Evolutionary conservation across 1,140 invertebrate species (phyloP).

Genomic region (Liolophura sinensis): DNA sequence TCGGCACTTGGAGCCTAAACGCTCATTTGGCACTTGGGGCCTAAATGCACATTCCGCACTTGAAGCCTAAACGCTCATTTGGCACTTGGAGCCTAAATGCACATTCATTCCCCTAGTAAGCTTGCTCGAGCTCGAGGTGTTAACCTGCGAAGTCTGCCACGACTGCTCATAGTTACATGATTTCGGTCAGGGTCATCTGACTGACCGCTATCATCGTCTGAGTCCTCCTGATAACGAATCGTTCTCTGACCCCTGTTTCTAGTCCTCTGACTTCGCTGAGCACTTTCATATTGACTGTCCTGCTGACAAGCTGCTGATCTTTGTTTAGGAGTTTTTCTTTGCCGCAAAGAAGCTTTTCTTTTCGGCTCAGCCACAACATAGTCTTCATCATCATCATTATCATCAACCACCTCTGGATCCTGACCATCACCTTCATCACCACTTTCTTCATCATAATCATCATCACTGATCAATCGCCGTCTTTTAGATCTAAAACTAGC

Average conservation of each 20-base stretch:
- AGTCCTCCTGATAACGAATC: slow-evolving; percentile 52
- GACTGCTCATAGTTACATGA: slow-evolving; percentile 74
- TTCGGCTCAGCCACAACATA: background rate
- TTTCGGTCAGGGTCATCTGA: slow-evolving; percentile 47
- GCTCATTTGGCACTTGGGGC: no score
- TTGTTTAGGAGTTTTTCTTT: slow-evolving; percentile 2
- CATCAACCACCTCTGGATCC: slow-evolving; percentile 6
- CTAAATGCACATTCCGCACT: no score
- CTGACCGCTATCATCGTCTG: slow-evolving; percentile 40
- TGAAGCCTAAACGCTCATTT: no score
- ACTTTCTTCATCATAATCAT: background rate
- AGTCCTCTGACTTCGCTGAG: slow-evolving; percentile 20
- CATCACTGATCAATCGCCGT: background rate
- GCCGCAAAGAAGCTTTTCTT: background rate
- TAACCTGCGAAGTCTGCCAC: slow-evolving; percentile 80
- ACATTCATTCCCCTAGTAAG: slow-evolving; percentile 19
- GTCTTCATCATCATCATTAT: slow-evolving; percentile 1
- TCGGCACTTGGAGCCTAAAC: no score
- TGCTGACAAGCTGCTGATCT: background rate
- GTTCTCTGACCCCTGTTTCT: slow-evolving; percentile 53
- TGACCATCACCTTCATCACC: slow-evolving; percentile 10
- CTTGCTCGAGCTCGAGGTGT: slow-evolving; percentile 74
- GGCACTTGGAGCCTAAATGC: no score
- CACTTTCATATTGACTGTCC: background rate
- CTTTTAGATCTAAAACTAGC: background rate